Conservation (phyloP, 1,140 invertebrate genomes). For the Phortica variegata region DNA sequence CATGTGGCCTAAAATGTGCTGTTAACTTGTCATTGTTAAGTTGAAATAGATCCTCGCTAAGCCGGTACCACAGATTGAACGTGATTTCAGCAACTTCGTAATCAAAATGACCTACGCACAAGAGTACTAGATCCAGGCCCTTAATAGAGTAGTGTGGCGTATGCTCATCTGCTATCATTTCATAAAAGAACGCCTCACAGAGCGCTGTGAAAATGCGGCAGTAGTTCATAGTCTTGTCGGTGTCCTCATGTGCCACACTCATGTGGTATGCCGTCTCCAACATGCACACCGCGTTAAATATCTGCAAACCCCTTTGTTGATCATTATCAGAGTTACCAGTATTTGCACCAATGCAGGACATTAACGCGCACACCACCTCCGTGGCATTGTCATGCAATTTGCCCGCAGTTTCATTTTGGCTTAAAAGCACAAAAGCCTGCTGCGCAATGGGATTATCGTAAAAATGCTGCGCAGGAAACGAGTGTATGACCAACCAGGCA, state of each 20-base stretch:
- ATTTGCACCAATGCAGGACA: constrained; percentile 77
- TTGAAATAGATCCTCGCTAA: constrained; percentile 93
- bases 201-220: constrained; percentile 94
- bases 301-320: constrained; percentile 68
- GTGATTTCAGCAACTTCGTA: constrained; percentile 98
- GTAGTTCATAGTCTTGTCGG: constrained; percentile 88
- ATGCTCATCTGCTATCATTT: constrained; percentile 68
- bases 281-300: constrained; percentile 79
- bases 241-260: constrained; percentile 89
- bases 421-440: constrained; percentile 70
- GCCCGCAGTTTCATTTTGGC: constrained; percentile 64
- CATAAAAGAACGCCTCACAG: constrained; percentile 85
- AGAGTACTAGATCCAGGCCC: constrained; percentile 84
- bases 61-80: constrained; percentile 94
- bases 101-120: constrained; percentile 94
- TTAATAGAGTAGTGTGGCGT: constrained; percentile 79
- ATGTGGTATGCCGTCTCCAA: constrained; percentile 87
- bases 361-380: constrained; percentile 85
- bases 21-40: constrained; percentile 79
- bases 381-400: constrained; percentile 86
- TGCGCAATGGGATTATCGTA: constrained; percentile 69
- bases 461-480: constrained; percentile 67
- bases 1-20: constrained; percentile 81
- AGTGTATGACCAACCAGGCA: constrained; percentile 75
- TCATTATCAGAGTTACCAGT: constrained; percentile 54